These are phyloP conservation scores for Dinothrombium tinctorium DNA, from an alignment of 1,140 invertebrate species.

Conservation along the genomic window DNA sequence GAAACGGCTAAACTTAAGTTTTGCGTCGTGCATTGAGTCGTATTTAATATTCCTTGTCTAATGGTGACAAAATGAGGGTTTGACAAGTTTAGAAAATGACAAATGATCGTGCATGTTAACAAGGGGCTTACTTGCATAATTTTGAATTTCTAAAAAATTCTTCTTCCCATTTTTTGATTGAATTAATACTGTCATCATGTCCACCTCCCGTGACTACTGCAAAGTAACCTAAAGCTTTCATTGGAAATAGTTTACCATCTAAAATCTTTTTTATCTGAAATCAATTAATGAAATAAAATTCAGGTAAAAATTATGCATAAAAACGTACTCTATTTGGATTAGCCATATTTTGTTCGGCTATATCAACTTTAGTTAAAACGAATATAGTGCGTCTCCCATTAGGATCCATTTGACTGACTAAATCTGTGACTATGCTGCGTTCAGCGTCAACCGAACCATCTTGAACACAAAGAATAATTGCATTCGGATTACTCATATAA, in stretches of 20 bases:
- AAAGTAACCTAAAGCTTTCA: constrained; percentile 97
- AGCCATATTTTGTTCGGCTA: constrained; percentile 80
- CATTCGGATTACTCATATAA: constrained; percentile 97
- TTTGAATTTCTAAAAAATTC: constrained; percentile 78
- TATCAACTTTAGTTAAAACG: constrained; percentile 91
- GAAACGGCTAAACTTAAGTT: constrained; percentile 91
- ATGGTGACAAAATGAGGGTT: background rate
- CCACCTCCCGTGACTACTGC: constrained; percentile 88
- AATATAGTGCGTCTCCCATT: constrained; percentile 88
- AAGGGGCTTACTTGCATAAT: constrained; percentile 76
- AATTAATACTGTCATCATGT: constrained; percentile 74
- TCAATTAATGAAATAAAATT: background rate
- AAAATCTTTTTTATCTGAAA: constrained; percentile 72
- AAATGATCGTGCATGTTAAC: too few relatives aligned
- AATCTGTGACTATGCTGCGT: constrained; percentile 89
- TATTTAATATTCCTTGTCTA: constrained; percentile 74
- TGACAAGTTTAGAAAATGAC: constrained; percentile 2
- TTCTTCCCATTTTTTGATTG: constrained; percentile 85
- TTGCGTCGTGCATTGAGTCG: constrained; percentile 79
- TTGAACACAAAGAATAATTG: constrained; percentile 95
- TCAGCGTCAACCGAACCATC: constrained; percentile 97
- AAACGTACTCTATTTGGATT: constrained; percentile 65
- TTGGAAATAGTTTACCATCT: constrained; percentile 86
- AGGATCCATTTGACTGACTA: constrained; percentile 87
- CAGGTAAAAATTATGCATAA: background rate